phyloP scores from a whole-genome alignment of 2,888 invertebrate species.

The Choristoneura rosaceana region DNA sequence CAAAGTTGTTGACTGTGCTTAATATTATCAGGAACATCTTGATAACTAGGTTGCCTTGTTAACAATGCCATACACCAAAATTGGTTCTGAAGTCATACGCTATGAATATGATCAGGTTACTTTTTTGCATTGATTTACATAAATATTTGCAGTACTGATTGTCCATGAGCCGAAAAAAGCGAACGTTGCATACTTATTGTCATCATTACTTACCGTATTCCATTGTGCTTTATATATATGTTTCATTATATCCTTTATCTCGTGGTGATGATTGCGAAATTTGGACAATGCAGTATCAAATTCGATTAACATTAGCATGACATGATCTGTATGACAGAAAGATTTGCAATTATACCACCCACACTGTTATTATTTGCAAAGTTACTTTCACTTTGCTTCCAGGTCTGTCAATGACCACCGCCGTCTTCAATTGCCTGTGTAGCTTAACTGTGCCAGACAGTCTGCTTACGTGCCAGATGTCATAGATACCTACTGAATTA shows the following conservation, averaged over 20 bases:
- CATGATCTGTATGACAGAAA: constrained; percentile 56
- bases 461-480: constrained; percentile 17
- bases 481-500: neutral
- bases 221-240: constrained; percentile 33
- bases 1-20: constrained; percentile 2
- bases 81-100: constrained; percentile 18
- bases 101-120: constrained; percentile 11
- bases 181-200: constrained; percentile 32
- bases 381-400: constrained; percentile 63
- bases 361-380: constrained; percentile 66
- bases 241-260: constrained; percentile 38
- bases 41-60: constrained; percentile 16
- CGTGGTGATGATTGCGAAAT: constrained; percentile 39
- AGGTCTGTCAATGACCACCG: constrained; percentile 55
- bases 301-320: constrained; percentile 61
- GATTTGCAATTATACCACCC: constrained; percentile 63
- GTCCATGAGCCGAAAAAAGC: constrained; percentile 31
- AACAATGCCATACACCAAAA: constrained; percentile 18
- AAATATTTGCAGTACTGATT: constrained; percentile 29
- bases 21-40: constrained; percentile 28
- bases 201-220: constrained; percentile 31
- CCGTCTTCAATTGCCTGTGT: constrained; percentile 46
- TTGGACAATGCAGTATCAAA: constrained; percentile 44
- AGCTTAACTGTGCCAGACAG: constrained; percentile 44
- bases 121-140: constrained; percentile 36